Conservation (phyloP, 2,113 vertebrate species). For the Phalacrocorax carbo region DNA sequence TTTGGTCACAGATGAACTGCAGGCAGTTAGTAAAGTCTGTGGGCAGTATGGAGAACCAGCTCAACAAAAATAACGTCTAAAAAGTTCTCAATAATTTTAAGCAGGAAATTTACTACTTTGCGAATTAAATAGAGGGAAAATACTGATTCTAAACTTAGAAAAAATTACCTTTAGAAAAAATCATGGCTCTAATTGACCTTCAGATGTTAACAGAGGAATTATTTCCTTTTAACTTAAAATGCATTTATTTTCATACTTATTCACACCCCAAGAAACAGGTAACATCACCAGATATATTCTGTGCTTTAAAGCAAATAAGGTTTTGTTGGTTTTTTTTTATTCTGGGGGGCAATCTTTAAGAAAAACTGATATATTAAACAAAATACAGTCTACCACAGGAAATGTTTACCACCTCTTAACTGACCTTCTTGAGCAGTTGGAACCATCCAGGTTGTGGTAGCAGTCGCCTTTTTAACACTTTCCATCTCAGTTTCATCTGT, state of each 20-base stretch:
- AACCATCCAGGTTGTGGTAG: constrained; percentile 87
- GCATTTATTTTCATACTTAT: background rate
- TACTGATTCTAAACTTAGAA: background rate
- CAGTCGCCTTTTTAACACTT: constrained; percentile 84
- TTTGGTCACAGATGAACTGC: background rate
- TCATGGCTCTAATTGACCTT: background rate
- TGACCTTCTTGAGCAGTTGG: constrained; percentile 86
- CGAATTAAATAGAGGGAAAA: background rate
- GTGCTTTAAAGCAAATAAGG: background rate
- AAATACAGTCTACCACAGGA: background rate
- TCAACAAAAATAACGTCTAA: background rate
- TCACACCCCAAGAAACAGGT: background rate
- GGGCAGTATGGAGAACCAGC: background rate
- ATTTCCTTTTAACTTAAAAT: background rate
- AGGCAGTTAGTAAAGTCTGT: background rate
- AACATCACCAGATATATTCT: background rate
- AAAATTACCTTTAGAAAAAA: background rate
- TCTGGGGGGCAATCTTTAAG: background rate
- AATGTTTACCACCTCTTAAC: background rate
- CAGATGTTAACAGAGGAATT: background rate
- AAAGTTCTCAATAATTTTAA: background rate
- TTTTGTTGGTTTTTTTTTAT: background rate
- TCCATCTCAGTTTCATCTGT: constrained; percentile 90
- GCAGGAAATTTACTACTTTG: background rate
- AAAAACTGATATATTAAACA: background rate